phyloP scores from a whole-genome alignment of 2,113 vertebrate species.

The Ptilonorhynchus violaceus region DNA sequence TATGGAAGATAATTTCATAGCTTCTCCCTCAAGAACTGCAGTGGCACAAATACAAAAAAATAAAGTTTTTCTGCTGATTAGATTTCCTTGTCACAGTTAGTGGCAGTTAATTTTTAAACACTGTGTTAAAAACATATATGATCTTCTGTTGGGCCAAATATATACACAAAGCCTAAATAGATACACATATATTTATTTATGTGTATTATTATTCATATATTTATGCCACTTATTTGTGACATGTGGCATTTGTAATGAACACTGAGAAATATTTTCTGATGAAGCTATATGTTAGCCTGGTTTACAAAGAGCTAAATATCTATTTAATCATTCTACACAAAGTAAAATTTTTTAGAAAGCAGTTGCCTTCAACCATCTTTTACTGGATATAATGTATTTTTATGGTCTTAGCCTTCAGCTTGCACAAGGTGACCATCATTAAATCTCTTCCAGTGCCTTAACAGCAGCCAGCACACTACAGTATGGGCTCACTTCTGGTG shows the following conservation, averaged over 20 bases:
- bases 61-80: neutral
- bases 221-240: neutral
- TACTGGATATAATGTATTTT: neutral
- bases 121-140: neutral
- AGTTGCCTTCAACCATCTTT: neutral
- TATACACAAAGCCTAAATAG: neutral
- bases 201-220: neutral
- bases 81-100: neutral
- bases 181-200: neutral
- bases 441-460: neutral
- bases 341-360: neutral
- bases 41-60: neutral
- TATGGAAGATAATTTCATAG: neutral
- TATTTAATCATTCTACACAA: neutral
- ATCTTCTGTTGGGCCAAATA: neutral
- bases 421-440: neutral
- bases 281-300: neutral
- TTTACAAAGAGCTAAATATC: neutral
- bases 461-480: neutral
- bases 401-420: neutral
- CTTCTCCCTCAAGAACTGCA: neutral
- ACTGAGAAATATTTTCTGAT: neutral
- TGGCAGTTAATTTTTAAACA: neutral
- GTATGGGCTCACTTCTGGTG: neutral
- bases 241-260: neutral